These are phyloP conservation scores for Lepidochrysops patricia DNA, from an alignment of 2,888 invertebrate species.

Conservation along the genomic window DNA sequence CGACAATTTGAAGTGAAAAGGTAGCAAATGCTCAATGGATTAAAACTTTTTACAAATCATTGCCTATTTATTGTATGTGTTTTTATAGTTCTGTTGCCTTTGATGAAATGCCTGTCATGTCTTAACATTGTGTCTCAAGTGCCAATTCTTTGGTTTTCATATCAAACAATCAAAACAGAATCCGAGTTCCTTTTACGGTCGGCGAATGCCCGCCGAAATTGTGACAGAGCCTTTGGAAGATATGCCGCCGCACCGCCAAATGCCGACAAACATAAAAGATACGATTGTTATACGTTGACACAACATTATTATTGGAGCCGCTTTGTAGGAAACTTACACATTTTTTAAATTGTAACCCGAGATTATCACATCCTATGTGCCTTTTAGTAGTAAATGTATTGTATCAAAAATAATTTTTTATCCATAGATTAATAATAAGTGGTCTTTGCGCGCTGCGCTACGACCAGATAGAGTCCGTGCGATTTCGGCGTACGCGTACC, in stretches of 20 bases:
- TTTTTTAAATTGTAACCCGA: conserved; percentile 10
- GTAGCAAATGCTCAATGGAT: not conserved
- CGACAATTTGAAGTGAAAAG: not conserved
- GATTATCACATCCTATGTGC: not conserved
- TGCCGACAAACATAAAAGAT: conserved; percentile 44
- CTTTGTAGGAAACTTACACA: conserved; percentile 26
- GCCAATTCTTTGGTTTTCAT: conserved; percentile 47
- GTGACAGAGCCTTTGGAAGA: conserved; percentile 47
- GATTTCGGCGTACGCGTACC: too few species aligned
- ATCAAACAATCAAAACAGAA: conserved; percentile 64
- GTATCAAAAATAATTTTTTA: too few species aligned
- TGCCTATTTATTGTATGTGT: conserved; percentile 5
- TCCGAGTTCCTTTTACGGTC: conserved; percentile 40
- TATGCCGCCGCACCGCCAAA: conserved; percentile 21
- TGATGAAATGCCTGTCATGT: conserved; percentile 16
- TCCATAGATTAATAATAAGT: too few species aligned
- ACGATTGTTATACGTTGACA: conserved; percentile 36
- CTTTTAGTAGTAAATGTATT: not conserved
- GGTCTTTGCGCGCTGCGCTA: too few species aligned
- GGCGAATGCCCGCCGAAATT: conserved; percentile 50
- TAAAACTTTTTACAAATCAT: not conserved
- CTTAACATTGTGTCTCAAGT: conserved; percentile 48
- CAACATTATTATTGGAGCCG: conserved; percentile 41
- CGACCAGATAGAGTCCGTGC: too few species aligned
- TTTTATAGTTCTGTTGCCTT: conserved; percentile 4